Base-by-base conservation (phyloP, 2,797 vertebrate species). In the Catamblyrhynchus diadema region DNA sequence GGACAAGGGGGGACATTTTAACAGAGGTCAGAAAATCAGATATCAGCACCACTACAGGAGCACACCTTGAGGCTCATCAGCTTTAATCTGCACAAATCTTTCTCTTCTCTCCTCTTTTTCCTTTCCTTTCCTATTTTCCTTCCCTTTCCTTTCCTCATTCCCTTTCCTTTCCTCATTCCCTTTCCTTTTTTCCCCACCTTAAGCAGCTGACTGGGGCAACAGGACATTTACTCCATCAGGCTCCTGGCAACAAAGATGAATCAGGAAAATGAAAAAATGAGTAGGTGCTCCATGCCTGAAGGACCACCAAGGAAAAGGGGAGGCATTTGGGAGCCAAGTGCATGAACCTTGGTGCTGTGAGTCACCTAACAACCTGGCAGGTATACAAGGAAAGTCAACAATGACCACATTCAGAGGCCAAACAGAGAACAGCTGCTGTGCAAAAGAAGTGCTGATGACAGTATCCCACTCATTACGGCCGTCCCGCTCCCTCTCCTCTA, bases 341-440 rank as follows among this genome's bases (percentile, higher is more conserved):
- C 90, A 35, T 3, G 90, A 93, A 70, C 91, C 92, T 88, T 14
- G 81, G 51, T 65, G 92, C 59, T 80, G 84, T 85, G 96, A 97
- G 93, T 97, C 97, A 97, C 84, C 72, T 74, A 61, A 91, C 88
- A 95, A 97, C 94, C 88, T 89, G 91, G 94, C 93, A 94, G 96
- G 94, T 94, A 57, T 14, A 94, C 90, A 96, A 86, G 93, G 69
- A 44, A 75, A 96, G 89, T 86, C 81, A 97, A 96, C 94, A 96
- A 97, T 93, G 92, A 91, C 82, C 83, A 85, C 86, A 91, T 81
- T 94, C 90, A 97, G 92, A 3, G 17, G 92, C 95, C 95, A 81
- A 86, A 90, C 85, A 94, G 90, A 85, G 92, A 96, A 93, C 95
- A 96, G 92, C 96, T 94, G 93, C 96, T 73, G 90, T 94, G 91